These are phyloP conservation scores for Diadophis punctatus DNA, from an alignment of 2,113 vertebrate species.

Conservation along the genomic window DNA sequence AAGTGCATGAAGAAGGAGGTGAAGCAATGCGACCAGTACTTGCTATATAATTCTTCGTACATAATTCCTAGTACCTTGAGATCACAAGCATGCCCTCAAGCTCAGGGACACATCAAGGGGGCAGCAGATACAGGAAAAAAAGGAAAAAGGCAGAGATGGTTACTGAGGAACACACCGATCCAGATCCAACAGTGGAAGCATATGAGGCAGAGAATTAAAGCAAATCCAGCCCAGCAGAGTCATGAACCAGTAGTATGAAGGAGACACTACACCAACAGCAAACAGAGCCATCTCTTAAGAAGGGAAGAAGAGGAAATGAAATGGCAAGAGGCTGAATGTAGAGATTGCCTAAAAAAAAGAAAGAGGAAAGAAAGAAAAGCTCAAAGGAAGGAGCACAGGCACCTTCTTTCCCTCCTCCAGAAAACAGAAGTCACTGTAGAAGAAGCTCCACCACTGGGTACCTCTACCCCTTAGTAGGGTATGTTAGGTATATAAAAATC, in stretches of 20 bases:
- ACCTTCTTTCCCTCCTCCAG: not conserved
- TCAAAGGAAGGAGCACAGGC: not conserved
- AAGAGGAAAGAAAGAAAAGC: not conserved
- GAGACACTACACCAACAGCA: not conserved
- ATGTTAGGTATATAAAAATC: not conserved
- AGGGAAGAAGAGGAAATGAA: not conserved
- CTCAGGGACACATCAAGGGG: not conserved
- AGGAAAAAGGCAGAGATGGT: not conserved
- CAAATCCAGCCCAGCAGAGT: not conserved
- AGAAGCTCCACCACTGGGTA: not conserved
- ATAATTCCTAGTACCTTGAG: not conserved
- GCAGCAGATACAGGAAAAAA: not conserved
- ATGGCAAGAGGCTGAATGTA: not conserved
- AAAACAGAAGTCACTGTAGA: not conserved
- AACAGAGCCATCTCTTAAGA: not conserved
- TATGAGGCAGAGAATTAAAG: not conserved
- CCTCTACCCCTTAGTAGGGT: not conserved
- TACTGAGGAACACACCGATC: not conserved
- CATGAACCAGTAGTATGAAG: not conserved
- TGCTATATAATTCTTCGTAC: not conserved
- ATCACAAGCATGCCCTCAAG: not conserved
- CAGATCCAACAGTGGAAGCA: not conserved
- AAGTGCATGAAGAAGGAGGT: not conserved
- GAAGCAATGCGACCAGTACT: not conserved
- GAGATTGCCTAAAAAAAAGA: not conserved